Evolutionary conservation across 1,140 invertebrate species (phyloP).

Genomic region (Ectropis grisescens): DNA sequence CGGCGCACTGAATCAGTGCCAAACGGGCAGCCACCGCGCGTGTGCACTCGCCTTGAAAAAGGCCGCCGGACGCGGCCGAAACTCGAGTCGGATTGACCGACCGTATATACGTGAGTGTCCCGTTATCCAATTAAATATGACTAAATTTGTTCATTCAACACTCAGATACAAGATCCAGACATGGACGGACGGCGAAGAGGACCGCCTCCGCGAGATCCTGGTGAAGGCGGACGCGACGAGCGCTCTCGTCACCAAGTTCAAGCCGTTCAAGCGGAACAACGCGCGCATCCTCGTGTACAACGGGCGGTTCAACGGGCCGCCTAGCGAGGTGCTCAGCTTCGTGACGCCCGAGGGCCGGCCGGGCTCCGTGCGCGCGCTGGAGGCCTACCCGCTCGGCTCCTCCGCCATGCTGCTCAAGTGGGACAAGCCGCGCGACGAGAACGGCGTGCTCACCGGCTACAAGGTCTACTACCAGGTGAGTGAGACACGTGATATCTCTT

Average conservation of each 20-base stretch:
- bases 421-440: conserved; percentile 93
- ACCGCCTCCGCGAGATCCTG: conserved; percentile 82
- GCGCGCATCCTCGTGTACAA: conserved; percentile 93
- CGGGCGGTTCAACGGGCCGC: conserved; percentile 90
- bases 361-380: conserved; percentile 85
- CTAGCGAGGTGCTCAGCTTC: conserved; percentile 87
- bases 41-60: too few relatives aligned
- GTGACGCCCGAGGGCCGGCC: conserved; percentile 94
- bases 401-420: conserved; percentile 91
- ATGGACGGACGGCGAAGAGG: conserved; percentile 90
- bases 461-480: conserved; percentile 93
- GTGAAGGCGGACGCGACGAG: conserved; percentile 80
- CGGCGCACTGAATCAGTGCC: too few relatives aligned
- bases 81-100: too few relatives aligned
- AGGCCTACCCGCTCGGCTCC: conserved; percentile 88
- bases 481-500: too few relatives aligned
- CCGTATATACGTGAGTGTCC: too few relatives aligned
- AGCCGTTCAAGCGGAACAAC: conserved; percentile 91
- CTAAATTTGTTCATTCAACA: too few relatives aligned
- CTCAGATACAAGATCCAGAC: conserved; percentile 96
- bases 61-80: too few relatives aligned
- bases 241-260: conserved; percentile 86
- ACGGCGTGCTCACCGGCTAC: conserved; percentile 94
- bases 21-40: too few relatives aligned
- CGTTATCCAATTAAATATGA: too few relatives aligned